Evolutionary conservation across 2,113 vertebrate species (phyloP).

Genomic region (Psilopsiagon aurifrons): DNA sequence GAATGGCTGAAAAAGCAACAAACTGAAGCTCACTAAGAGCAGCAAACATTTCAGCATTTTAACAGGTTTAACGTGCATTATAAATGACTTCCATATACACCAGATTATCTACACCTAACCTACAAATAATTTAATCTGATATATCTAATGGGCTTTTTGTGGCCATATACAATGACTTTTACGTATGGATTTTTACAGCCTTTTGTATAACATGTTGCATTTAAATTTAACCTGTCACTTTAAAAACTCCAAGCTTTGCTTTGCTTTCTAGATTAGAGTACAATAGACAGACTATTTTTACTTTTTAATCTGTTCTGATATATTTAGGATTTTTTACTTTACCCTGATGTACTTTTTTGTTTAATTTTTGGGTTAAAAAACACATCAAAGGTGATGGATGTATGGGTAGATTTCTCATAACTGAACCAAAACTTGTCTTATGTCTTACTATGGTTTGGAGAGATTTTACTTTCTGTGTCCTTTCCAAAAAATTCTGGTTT

Average conservation of each 20-base stretch:
- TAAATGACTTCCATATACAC: not conserved
- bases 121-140: not conserved
- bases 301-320: not conserved
- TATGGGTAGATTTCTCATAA: not conserved
- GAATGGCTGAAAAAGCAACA: not conserved
- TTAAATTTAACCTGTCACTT: not conserved
- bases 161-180: not conserved
- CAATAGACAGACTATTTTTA: not conserved
- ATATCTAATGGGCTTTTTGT: not conserved
- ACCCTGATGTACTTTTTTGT: not conserved
- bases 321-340: not conserved
- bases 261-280: not conserved
- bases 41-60: not conserved
- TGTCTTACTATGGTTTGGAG: not conserved
- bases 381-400: not conserved
- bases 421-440: not conserved
- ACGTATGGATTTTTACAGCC: not conserved
- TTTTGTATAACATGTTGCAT: not conserved
- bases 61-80: not conserved
- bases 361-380: not conserved
- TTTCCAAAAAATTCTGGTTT: not conserved
- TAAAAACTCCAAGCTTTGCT: not conserved
- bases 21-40: not conserved
- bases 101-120: not conserved
- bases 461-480: not conserved